Base-by-base conservation (phyloP, 2,113 vertebrate genomes). In the Pelusios castaneus region DNA sequence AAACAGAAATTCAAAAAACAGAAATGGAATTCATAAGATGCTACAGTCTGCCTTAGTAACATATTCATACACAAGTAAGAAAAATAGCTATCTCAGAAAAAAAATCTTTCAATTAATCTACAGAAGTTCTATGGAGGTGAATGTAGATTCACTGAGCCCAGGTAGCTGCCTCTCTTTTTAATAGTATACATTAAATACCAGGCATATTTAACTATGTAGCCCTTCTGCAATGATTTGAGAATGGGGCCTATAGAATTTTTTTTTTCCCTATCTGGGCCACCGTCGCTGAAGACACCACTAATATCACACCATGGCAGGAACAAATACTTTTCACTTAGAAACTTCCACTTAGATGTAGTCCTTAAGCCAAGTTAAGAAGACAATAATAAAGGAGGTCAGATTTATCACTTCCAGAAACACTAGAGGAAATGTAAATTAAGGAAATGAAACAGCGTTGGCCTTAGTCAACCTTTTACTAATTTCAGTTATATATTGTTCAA, bases 401-500 rank as follows among this genome's bases (percentile, higher is more conserved):
- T 87, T 47, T 13, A 3, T 49, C 25, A 78, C 58, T n/a, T 81
- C 31, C 70, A 4, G 10, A 87, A 27, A 21, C 75, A 80, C 10
- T 21, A 54, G 8, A 76, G 7, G 5, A 88, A 90, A 3, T 29
- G 21, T 6, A 87, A 27, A 1, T 43, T 55, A 5, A 49, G 55
- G 43, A 25, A 84, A 49, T n/a, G 14, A 85, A 80, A n/a, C 1
- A 31, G 29, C 1, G 0, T 51, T 76, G 2, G 0, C 16, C 21
- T 52, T 80, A 93, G 83, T 9, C 21, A 54, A 1, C 1, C 43
- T 51, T 81, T 87, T 45, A n/a, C 19, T 38, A 22, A 70, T 70
- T 38, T 3, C 78, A 9, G 38, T 60, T 16, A 49, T 82, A 13
- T 60, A 54, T 89, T 60, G 10, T 60, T 73, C 29, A 70, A 2